A percentile compares a stretch with the other conserved stretches of the same genome.
Conservation (phyloP, 2,888 invertebrate species). For the Leptinotarsa tumamoca region DNA sequence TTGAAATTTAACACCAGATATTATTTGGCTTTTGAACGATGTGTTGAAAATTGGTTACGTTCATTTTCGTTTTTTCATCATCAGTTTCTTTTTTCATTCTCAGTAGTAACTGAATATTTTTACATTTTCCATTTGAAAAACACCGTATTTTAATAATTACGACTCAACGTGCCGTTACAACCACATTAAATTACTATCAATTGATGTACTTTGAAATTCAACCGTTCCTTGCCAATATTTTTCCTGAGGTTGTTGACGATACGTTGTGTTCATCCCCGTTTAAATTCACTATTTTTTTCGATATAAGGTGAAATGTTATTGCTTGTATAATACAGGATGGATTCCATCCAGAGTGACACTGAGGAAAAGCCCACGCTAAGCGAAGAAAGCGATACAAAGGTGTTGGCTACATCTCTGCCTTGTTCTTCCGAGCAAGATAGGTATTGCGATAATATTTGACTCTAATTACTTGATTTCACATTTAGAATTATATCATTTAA, state of each 20-base stretch:
- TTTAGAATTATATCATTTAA: conserved; percentile 11
- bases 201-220: too few relatives aligned
- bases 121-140: too few relatives aligned
- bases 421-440: conserved; percentile 61
- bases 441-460: conserved; percentile 50
- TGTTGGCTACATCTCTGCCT: conserved; percentile 57
- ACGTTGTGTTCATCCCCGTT: too few relatives aligned
- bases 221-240: too few relatives aligned
- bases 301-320: conserved; percentile 32
- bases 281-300: conserved; percentile 1
- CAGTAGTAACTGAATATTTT: too few relatives aligned
- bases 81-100: too few relatives aligned
- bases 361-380: conserved; percentile 57
- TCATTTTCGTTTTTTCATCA: neutral
- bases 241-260: too few relatives aligned
- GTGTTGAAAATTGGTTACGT: neutral
- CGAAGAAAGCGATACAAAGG: conserved; percentile 60
- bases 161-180: too few relatives aligned
- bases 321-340: conserved; percentile 53
- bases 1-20: neutral
- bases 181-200: too few relatives aligned
- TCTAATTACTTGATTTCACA: conserved; percentile 30
- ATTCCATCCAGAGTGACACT: conserved; percentile 47
- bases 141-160: too few relatives aligned
- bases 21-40: too few relatives aligned